These are phyloP conservation scores for Suncus etruscus DNA, from an alignment of 2,113 vertebrate species.

Conservation along the genomic window DNA sequence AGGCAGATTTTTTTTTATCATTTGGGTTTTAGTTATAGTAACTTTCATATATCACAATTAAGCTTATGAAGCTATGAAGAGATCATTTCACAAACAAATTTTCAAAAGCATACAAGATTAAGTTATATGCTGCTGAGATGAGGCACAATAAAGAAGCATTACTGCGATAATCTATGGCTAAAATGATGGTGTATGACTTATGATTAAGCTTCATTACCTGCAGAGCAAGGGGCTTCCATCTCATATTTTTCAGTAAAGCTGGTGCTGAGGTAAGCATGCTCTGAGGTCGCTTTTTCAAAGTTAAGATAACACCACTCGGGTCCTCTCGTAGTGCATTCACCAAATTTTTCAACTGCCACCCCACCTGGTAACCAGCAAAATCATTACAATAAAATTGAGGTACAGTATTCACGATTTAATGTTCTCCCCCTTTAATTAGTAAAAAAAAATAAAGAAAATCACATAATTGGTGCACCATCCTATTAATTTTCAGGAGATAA, in stretches of 20 bases:
- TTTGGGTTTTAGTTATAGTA: slow-evolving; percentile 77
- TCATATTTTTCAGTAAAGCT: slow-evolving; percentile 99
- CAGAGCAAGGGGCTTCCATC: slow-evolving; percentile 99
- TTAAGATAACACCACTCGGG: slow-evolving; percentile 99
- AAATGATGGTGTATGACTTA: slow-evolving; percentile 93
- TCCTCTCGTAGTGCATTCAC: slow-evolving; percentile 98
- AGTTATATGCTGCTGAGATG: slow-evolving; percentile 89
- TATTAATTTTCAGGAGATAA: slow-evolving; percentile 82
- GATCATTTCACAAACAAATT: slow-evolving; percentile 87
- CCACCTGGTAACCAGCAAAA: slow-evolving; percentile 94
- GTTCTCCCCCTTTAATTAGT: slow-evolving; percentile 87
- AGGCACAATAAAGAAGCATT: slow-evolving; percentile 91
- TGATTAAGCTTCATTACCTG: slow-evolving; percentile 96
- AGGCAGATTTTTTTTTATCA: slow-evolving; percentile 65
- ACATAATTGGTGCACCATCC: slow-evolving; percentile 84
- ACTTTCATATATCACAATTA: slow-evolving; percentile 78
- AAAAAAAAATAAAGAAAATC: slow-evolving; percentile 76
- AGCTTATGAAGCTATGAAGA: slow-evolving; percentile 84
- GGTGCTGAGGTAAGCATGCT: slow-evolving; percentile 99
- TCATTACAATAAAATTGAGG: slow-evolving; percentile 92
- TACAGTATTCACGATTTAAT: slow-evolving; percentile 89
- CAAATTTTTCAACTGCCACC: slow-evolving; percentile 99
- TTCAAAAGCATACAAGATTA: slow-evolving; percentile 88
- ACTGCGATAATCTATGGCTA: slow-evolving; percentile 89
- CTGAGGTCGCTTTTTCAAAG: slow-evolving; percentile 99